These are phyloP conservation scores for Pyrgilauda ruficollis DNA, from an alignment of 2,113 vertebrate genomes.

Conservation along the genomic window DNA sequence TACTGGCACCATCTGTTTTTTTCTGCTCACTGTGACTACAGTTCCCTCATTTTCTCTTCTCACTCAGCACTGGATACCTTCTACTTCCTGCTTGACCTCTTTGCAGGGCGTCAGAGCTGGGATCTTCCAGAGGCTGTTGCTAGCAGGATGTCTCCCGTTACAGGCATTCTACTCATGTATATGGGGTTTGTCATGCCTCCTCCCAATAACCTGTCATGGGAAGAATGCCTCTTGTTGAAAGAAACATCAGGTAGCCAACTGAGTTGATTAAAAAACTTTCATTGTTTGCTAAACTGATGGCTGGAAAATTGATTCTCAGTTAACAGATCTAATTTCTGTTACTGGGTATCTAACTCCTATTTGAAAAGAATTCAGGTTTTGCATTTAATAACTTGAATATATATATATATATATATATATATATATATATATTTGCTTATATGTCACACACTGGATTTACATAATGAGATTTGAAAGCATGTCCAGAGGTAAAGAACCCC, in stretches of 20 bases:
- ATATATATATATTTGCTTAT: background rate
- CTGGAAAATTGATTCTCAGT: constrained; percentile 7
- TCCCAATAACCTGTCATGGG: background rate
- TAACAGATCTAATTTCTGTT: constrained; percentile 1
- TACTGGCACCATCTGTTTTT: background rate
- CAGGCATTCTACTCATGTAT: background rate
- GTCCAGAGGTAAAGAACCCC: constrained; percentile 13
- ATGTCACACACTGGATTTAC: constrained; percentile 17
- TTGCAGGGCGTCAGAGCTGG: background rate
- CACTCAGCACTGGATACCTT: background rate
- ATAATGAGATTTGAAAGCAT: constrained; percentile 55
- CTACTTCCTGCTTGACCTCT: background rate
- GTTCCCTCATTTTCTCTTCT: background rate
- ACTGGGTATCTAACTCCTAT: background rate
- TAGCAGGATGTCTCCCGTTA: background rate
- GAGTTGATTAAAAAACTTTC: background rate
- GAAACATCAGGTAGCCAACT: background rate
- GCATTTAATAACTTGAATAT: constrained; percentile 32
- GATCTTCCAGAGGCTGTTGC: background rate
- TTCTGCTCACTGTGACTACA: background rate
- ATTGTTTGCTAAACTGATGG: background rate
- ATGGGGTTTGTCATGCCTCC: background rate
- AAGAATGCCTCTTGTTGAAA: background rate
- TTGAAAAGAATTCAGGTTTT: background rate
- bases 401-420: background rate